Base-by-base conservation (phyloP, 2,797 vertebrate species). In the Dipus sagitta region DNA sequence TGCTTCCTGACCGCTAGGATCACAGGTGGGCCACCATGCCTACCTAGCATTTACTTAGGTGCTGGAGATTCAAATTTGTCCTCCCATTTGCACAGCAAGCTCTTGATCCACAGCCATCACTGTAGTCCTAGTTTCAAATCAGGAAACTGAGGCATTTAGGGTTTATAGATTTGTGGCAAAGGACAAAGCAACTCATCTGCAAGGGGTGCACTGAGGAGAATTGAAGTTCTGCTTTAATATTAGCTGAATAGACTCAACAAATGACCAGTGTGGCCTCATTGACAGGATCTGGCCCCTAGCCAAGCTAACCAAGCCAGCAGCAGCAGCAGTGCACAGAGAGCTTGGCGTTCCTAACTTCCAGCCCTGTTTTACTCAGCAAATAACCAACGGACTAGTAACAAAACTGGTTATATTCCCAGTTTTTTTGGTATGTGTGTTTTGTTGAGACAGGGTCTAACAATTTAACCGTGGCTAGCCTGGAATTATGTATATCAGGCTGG, bases 231-330 rank as follows among this genome's bases (percentile, higher is more conserved):
- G 78, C 82, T 8, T 88, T 79, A 90, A 92, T 65, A 75, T 38
- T 68, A 90, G 88, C 77, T 74, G 58, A 95, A 94, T 0, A 94
- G 86, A 88, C 94, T 94, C 83, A 92, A 76, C 70, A 94, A 94
- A 90, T 71, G 81, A 92, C 78, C 76, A 94, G 84, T 68, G 14
- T 90, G 93, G 92, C 88, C 82, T 90, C 79, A 60, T 88, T 68
- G 75, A 88, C 76, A 76, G 90, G 38, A 92, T 86, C 5, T 95
- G 93, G 95, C 52, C 21, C 58, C 72, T 32, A 38, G 71, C 71
- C 58, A 70, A 90, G 72, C n/a, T 32, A 70, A 62, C n/a, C 34
- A 24, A 3, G 88, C 84, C 47, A 6, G 26, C 7, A 10, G 34
- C 47, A 6, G 26, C 7, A 10, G 34, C 4, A 77, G 82, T 18